Percentiles rank a stretch among this genome's conserved stretches.
These are phyloP conservation scores for Emydocephalus ijimae DNA, from an alignment of 2,113 vertebrate genomes.

Conservation along the genomic window DNA sequence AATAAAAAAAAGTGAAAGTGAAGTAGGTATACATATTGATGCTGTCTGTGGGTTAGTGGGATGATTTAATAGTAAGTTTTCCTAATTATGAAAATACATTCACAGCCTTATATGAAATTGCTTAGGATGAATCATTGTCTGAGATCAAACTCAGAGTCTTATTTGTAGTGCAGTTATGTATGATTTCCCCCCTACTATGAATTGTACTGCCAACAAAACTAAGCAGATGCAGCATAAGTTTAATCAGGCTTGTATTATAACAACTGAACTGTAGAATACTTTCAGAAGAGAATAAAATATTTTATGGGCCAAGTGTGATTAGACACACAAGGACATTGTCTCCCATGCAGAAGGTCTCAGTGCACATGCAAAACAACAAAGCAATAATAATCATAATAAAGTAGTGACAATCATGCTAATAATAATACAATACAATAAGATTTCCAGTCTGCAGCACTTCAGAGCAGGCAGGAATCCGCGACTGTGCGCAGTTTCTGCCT, in stretches of 20 bases:
- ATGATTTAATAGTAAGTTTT: slow-evolving; percentile 22
- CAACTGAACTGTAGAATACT: neutral
- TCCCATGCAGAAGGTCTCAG: neutral
- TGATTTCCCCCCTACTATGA: neutral
- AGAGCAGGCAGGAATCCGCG: no score
- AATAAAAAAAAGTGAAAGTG: neutral
- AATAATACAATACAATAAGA: neutral
- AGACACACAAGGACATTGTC: neutral
- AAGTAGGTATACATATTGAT: slow-evolving; percentile 1
- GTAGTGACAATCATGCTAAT: neutral
- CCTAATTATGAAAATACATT: slow-evolving; percentile 22
- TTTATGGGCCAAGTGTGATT: neutral
- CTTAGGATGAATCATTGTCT: neutral
- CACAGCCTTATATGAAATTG: neutral
- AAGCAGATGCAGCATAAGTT: neutral
- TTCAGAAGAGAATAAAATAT: neutral
- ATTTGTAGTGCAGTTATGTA: neutral
- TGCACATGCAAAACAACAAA: neutral
- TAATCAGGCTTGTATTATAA: neutral
- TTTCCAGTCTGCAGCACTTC: no score
- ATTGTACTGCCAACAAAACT: neutral
- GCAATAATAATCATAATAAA: neutral
- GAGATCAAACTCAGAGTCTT: neutral
- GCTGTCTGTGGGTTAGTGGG: neutral
- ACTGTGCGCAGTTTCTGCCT: no score